Percentiles rank a stretch among this genome's conserved stretches.
Evolutionary conservation across 1,140 invertebrate species (phyloP).

Genomic region (Sitobion miscanthi): DNA sequence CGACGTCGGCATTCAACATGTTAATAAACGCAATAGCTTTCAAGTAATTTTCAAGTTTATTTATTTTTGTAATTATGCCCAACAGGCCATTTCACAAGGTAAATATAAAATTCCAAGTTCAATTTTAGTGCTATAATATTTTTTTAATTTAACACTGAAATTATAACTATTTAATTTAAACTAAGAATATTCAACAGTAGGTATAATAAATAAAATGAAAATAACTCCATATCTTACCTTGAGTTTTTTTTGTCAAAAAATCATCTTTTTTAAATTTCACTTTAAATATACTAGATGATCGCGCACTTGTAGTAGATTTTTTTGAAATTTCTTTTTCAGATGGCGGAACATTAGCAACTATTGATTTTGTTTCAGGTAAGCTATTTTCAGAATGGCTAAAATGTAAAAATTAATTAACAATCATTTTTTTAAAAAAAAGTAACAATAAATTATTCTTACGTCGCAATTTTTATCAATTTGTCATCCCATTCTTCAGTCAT

Average conservation of each 20-base stretch:
- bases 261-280: conserved; percentile 48
- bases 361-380: neutral
- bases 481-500: neutral
- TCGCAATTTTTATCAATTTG: neutral
- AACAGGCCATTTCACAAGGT: too few relatives aligned
- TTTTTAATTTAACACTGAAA: too few relatives aligned
- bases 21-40: too few relatives aligned
- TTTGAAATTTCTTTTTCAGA: conserved; percentile 46
- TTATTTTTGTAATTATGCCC: too few relatives aligned
- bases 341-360: neutral
- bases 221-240: neutral
- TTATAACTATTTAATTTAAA: neutral
- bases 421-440: neutral
- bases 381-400: neutral
- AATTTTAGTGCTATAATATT: too few relatives aligned
- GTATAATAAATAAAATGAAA: neutral
- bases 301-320: neutral
- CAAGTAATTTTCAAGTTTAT: too few relatives aligned
- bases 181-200: neutral
- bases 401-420: neutral
- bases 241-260: conserved; percentile 32
- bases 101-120: too few relatives aligned
- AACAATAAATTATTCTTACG: neutral
- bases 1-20: too few relatives aligned
- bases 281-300: conserved; percentile 41